phyloP scores from a whole-genome alignment of 1,140 invertebrate genomes.

The Bathynomus jamesi region DNA sequence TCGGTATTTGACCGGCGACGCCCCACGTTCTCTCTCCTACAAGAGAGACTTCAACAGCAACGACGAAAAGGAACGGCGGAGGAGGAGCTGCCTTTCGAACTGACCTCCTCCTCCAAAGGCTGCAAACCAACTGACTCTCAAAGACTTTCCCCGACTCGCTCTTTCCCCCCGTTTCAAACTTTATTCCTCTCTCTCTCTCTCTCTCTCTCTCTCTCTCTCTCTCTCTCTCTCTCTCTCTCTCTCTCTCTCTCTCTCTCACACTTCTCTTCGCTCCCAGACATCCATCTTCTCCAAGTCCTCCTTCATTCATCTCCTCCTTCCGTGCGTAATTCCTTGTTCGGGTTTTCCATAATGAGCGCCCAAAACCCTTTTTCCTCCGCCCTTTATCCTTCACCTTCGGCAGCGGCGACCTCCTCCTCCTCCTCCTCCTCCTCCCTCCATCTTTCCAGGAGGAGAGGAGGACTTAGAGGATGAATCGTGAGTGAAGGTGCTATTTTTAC shows the following conservation, averaged over 20 bases:
- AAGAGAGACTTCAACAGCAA: background rate
- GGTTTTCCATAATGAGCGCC: background rate
- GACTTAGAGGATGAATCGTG: no score
- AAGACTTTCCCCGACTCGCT: background rate
- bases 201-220: background rate
- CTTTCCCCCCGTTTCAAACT: background rate
- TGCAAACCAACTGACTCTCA: background rate
- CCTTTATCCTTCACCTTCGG: background rate
- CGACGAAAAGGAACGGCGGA: no score
- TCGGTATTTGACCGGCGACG: background rate
- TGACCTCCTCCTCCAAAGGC: background rate
- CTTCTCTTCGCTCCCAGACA: background rate
- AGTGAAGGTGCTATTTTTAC: no score
- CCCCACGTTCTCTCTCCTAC: background rate
- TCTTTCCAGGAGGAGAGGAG: no score
- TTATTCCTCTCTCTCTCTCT: constrained; percentile 11
- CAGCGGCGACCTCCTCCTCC: background rate
- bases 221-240: constrained; percentile 5
- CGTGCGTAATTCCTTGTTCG: background rate
- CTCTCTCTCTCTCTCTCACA: background rate
- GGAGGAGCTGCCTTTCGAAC: background rate
- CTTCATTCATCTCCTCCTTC: background rate
- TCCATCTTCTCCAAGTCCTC: background rate
- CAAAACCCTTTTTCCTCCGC: background rate
- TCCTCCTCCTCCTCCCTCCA: background rate